Evolutionary conservation across 1,140 invertebrate species (phyloP), one percentile per base, ranked within the genome.

Genomic region (Heliconius hermathena): DNA sequence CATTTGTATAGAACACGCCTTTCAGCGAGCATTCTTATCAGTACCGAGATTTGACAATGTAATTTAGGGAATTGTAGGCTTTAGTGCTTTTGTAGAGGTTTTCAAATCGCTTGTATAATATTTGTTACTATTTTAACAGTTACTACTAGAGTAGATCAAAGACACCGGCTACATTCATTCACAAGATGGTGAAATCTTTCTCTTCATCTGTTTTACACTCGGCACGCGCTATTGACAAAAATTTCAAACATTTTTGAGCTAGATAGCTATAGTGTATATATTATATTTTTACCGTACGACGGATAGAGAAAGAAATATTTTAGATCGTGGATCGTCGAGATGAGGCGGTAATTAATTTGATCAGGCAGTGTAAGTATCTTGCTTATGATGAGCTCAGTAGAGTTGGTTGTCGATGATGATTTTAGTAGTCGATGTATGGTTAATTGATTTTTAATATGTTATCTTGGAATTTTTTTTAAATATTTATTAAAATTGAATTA

Each of bases 341-440:
- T 91, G 89, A 92, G 91, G 85, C 88, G 83, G 88, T 93, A 92
- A 93, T 92, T 92, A 93, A 93, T 93, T 92, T 93, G 92, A 93
- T 91, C 90, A 91, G 89, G 86, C 84, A 81, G 84, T 88, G 86
- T 91, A 91, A 85, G 87, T 88, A 86, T 83, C 82, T 81, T 82
- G 85, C 81, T 84, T 83, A 84, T 82, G 84, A 86, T 83, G 82
- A 77, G 79, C 79, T 84, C 86, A 88, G 87, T 85, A 85, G 81
- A 83, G 87, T 80, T 72, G 60, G 79, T 78, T 79, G 78, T 85
- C 79, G 83, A 79, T 82, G 66, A 57, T 54, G 71, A 54, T 77
- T 3, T 46, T 46, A 16, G 71, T 46, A 46, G 46, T 78, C 76
- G 80, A 81, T 82, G 72, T 74, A 16, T 22, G 36, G 9, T 66